A percentile compares a stretch with the other conserved stretches of the same genome.
phyloP scores from a whole-genome alignment of 2,113 vertebrate species.

The Cololabis saira region DNA sequence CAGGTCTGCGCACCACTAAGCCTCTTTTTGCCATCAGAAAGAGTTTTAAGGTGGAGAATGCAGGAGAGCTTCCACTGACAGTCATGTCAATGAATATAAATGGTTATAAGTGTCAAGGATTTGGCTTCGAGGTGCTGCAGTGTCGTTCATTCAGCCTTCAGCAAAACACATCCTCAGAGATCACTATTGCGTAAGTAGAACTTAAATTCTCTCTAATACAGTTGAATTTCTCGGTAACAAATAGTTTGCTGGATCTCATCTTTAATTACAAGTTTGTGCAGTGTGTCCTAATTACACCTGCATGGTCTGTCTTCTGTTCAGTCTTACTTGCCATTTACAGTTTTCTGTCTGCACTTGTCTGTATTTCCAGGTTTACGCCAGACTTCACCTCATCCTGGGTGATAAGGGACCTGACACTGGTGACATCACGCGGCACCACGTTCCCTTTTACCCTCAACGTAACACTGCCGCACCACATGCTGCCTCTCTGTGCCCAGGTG shows the following conservation, averaged over 20 bases:
- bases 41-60: constrained; percentile 97
- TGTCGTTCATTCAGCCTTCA: constrained; percentile 89
- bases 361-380: constrained; percentile 89
- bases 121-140: constrained; percentile 95
- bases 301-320: not conserved
- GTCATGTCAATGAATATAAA: constrained; percentile 96
- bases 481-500: constrained; percentile 94
- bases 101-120: constrained; percentile 96
- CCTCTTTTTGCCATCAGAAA: constrained; percentile 91
- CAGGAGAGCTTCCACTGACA: constrained; percentile 92
- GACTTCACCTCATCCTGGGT: constrained; percentile 99
- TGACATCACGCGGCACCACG: constrained; percentile 87
- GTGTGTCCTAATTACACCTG: no score
- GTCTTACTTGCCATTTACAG: not conserved
- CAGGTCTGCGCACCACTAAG: constrained; percentile 92
- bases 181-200: constrained; percentile 92
- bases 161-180: constrained; percentile 91
- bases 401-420: constrained; percentile 91
- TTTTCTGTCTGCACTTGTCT: not conserved
- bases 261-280: no score
- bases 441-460: constrained; percentile 96
- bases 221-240: no score
- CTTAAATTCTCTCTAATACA: no score
- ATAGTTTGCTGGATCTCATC: no score
- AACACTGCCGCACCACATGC: constrained; percentile 95